A percentile compares a stretch with the other conserved stretches of the same genome.
These are phyloP conservation scores for Emydoidea blandingii DNA, from an alignment of 2,797 vertebrate genomes.

Conservation along the genomic window DNA sequence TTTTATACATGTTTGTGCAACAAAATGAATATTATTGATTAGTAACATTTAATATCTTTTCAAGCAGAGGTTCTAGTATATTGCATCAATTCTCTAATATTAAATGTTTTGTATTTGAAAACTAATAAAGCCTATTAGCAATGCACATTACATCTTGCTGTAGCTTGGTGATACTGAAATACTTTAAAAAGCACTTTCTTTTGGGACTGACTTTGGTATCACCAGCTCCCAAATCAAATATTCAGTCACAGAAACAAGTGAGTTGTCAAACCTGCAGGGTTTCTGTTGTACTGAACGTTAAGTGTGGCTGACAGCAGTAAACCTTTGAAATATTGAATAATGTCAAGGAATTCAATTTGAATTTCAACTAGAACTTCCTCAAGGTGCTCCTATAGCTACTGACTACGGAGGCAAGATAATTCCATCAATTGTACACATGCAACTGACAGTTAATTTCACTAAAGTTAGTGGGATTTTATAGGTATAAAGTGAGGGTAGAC, in stretches of 20 bases:
- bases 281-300: constrained; percentile 25
- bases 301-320: constrained; percentile 35
- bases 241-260: neutral
- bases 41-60: constrained; percentile 38
- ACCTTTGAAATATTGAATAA: neutral
- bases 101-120: constrained; percentile 48
- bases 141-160: constrained; percentile 5
- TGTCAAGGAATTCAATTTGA: constrained; percentile 23
- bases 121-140: constrained; percentile 28
- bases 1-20: constrained; percentile 63
- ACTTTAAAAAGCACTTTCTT: constrained; percentile 6
- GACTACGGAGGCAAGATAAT: neutral
- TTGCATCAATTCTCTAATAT: constrained; percentile 32
- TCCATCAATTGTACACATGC: neutral
- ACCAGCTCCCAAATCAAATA: constrained; percentile 59
- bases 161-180: neutral
- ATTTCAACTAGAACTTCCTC: neutral
- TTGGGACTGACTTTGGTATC: constrained; percentile 27
- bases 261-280: constrained; percentile 20
- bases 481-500: neutral
- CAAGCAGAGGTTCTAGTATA: constrained; percentile 3
- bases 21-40: constrained; percentile 56
- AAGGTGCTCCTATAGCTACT: neutral
- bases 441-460: neutral
- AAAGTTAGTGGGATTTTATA: neutral